Evolutionary conservation across 2,113 vertebrate species (phyloP).

Genomic region (Charina bottae): DNA sequence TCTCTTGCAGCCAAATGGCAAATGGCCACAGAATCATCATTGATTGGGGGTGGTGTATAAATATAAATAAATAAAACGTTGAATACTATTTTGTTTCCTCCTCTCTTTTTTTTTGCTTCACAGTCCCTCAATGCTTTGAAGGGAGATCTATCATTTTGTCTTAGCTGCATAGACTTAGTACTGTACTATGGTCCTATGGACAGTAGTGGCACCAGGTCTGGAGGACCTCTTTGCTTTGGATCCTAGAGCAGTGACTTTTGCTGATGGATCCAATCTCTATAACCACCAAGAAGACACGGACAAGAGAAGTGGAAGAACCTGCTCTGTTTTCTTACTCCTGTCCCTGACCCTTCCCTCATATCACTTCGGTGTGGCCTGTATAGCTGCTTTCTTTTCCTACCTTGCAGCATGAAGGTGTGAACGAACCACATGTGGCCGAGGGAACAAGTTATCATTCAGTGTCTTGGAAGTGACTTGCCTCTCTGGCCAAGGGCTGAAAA

Average conservation of each 20-base stretch:
- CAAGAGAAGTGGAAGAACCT: neutral
- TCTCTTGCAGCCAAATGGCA: neutral
- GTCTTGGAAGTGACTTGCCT: neutral
- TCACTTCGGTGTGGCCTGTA: neutral
- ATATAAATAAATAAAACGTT: no score
- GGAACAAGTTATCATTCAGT: neutral
- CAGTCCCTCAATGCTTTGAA: no score
- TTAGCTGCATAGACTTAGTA: neutral
- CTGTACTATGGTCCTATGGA: neutral
- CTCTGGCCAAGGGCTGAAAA: neutral
- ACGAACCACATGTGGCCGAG: neutral
- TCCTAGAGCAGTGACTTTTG: neutral
- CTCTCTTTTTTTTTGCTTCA: no score
- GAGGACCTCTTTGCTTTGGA: neutral
- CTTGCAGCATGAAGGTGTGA: neutral
- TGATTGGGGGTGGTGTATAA: neutral
- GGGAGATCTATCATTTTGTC: no score
- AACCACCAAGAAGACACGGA: neutral
- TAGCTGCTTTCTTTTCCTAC: neutral
- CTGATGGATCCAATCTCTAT: neutral
- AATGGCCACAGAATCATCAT: neutral
- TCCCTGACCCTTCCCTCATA: neutral
- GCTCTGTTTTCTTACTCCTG: neutral
- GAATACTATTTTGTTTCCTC: no score
- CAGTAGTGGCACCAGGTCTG: neutral